Evolutionary conservation across 2,888 invertebrate species (phyloP), one percentile per base, ranked within the genome.

Genomic region (Cheilosia vulpina): DNA sequence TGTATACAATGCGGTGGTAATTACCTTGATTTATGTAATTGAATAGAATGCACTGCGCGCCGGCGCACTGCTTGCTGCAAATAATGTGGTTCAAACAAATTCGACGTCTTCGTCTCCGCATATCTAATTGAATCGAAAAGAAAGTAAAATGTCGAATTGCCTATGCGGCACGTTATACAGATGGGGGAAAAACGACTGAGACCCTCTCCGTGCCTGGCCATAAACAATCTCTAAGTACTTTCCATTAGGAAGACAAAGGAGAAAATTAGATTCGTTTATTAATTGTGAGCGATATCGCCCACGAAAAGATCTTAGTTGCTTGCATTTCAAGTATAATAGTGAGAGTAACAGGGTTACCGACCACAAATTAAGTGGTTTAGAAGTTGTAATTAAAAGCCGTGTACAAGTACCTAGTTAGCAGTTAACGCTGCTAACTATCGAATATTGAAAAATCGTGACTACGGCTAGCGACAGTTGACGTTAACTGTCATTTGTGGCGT

Each of bases 11-110:
- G 71, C 52, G 62, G 66, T 45, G 76, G 85, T 80, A 85, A 85
- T 85, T 85, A 85, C 85, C 43, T 72, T 81, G 85, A 85, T 85
- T 85, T 85, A 85, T 81, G 76, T 81, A 85, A 85, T 77, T 76
- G 66, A 77, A 76, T 72, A 85, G 80, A 85, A 80, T 80, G 66
- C 80, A 62, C 53, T 41, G 15, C n/a, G 31, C 21, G 31, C 19
- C 57, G 38, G 47, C 55, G 47, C 62, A 50, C 31, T 62, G 63
- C 71, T 45, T 55, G 60, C 53, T 38, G 13, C 38, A 38, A 27
- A 69, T 66, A 71, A 71, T 71, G 38, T 66, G 76, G 76, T 47
- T 84, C 63, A 79, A 75, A 84, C 69, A 75, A 84, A 84, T 75
- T 75, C 79, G 75, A 80, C 79, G 58, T 84, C 75, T 84, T 75